Conservation (phyloP, 2,797 vertebrate species). For the Mormyrus proboscirostris region DNA sequence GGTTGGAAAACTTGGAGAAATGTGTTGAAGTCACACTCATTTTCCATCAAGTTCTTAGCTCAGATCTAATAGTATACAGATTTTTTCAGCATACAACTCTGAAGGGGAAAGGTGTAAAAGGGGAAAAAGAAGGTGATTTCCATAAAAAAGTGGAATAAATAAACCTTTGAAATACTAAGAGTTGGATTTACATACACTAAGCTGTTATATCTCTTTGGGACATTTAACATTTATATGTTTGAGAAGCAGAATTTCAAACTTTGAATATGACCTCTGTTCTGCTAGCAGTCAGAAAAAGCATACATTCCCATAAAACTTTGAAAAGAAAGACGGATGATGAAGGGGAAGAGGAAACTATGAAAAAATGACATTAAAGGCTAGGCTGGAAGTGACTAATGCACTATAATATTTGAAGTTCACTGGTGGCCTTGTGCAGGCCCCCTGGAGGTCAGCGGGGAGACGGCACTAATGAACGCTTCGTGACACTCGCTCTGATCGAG, state of each 20-base stretch:
- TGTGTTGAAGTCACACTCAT: conserved; percentile 23
- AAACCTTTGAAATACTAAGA: conserved; percentile 61
- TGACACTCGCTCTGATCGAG: conserved; percentile 65
- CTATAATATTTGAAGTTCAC: conserved; percentile 85
- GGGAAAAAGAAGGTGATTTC: conserved; percentile 48
- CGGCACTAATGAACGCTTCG: conserved; percentile 66
- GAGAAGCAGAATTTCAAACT: conserved; percentile 49
- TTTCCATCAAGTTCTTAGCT: conserved; percentile 41
- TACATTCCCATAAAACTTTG: conserved; percentile 57
- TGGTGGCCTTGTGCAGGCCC: conserved; percentile 73
- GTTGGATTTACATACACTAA: conserved; percentile 68
- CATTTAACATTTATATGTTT: conserved; percentile 56
- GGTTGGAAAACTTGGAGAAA: not conserved
- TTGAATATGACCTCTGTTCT: conserved; percentile 63
- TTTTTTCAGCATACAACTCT: conserved; percentile 52
- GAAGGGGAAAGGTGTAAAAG: conserved; percentile 28
- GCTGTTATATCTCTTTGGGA: conserved; percentile 59
- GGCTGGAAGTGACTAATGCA: conserved; percentile 80
- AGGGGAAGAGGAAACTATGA: conserved; percentile 51
- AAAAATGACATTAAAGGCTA: conserved; percentile 72
- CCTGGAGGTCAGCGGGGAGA: conserved; percentile 67
- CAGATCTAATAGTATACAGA: conserved; percentile 48
- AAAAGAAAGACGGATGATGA: conserved; percentile 31
- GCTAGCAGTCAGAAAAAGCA: conserved; percentile 52
- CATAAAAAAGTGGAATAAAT: conserved; percentile 63